These are phyloP conservation scores for Bellardia pandia DNA, from an alignment of 2,888 invertebrate genomes.

Conservation along the genomic window DNA sequence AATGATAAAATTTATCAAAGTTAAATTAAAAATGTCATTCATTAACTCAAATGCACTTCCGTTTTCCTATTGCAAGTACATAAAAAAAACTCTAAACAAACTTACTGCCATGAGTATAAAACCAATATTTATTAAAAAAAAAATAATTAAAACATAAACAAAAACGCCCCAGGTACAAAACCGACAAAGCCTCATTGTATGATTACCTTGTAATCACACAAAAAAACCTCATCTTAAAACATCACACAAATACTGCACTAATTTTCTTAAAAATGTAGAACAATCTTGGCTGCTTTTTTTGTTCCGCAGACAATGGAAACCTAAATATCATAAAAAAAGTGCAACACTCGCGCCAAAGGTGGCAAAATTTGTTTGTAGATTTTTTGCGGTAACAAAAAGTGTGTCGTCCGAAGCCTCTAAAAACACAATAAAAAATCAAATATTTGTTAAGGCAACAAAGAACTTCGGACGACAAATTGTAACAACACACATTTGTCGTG, in stretches of 20 bases:
- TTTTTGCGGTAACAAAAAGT: slow-evolving; percentile 62
- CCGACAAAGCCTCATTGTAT: background rate
- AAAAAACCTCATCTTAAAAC: slow-evolving; percentile 12
- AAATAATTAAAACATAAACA: slow-evolving; percentile 10
- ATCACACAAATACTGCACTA: slow-evolving; percentile 46
- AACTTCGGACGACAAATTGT: slow-evolving; percentile 8
- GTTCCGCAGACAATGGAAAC: slow-evolving; percentile 27
- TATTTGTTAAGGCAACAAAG: slow-evolving; percentile 4
- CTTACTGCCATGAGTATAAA: background rate
- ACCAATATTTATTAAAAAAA: background rate
- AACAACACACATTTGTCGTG: background rate
- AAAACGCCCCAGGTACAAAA: slow-evolving; percentile 42
- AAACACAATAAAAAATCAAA: slow-evolving; percentile 61
- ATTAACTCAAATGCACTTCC: no score
- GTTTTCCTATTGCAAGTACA: no score
- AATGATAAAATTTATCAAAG: no score
- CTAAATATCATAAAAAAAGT: slow-evolving; percentile 52
- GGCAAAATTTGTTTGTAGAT: slow-evolving; percentile 6
- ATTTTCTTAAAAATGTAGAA: slow-evolving; percentile 48
- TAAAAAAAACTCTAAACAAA: no score
- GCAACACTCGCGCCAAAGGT: slow-evolving; percentile 48
- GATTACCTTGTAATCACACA: slow-evolving; percentile 1
- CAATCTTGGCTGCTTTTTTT: slow-evolving; percentile 27
- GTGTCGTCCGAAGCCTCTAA: slow-evolving; percentile 31
- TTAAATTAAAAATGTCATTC: no score